Percentiles rank a stretch among this genome's conserved stretches.
Evolutionary conservation across 2,888 invertebrate species (phyloP).

Genomic region (Pecten maximus): DNA sequence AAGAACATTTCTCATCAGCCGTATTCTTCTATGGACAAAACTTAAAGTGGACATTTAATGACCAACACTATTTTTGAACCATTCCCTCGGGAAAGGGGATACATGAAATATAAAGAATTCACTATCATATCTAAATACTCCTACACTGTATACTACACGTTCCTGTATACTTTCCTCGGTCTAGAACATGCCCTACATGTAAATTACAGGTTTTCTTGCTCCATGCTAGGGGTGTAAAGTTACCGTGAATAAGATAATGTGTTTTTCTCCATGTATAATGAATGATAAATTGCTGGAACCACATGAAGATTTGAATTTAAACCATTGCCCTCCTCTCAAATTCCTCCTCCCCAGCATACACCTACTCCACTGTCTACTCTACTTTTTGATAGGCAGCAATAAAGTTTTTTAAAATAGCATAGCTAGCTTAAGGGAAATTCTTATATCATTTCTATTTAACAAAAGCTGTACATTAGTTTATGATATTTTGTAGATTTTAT

Average conservation of each 20-base stretch:
- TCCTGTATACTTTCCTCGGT: not conserved
- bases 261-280: not conserved
- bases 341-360: not conserved
- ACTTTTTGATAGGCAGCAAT: not conserved
- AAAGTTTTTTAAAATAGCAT: not conserved
- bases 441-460: not conserved
- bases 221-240: not conserved
- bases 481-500: too few relatives aligned
- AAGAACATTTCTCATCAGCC: too few relatives aligned
- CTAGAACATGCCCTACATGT: not conserved
- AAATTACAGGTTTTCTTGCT: not conserved
- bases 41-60: too few relatives aligned
- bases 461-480: too few relatives aligned
- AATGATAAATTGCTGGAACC: not conserved
- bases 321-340: slow-evolving; percentile 26
- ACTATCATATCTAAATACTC: not conserved
- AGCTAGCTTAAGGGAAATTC: not conserved
- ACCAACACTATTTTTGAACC: not conserved
- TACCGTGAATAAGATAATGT: not conserved
- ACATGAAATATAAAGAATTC: not conserved
- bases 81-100: not conserved
- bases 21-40: too few relatives aligned
- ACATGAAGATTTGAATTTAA: slow-evolving; percentile 20
- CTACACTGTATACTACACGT: not conserved
- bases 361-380: not conserved